Evolutionary conservation across 2,888 invertebrate genomes (phyloP), one percentile per base, ranked within the genome.

Genomic region (Rhamphomyia laevipes): DNA sequence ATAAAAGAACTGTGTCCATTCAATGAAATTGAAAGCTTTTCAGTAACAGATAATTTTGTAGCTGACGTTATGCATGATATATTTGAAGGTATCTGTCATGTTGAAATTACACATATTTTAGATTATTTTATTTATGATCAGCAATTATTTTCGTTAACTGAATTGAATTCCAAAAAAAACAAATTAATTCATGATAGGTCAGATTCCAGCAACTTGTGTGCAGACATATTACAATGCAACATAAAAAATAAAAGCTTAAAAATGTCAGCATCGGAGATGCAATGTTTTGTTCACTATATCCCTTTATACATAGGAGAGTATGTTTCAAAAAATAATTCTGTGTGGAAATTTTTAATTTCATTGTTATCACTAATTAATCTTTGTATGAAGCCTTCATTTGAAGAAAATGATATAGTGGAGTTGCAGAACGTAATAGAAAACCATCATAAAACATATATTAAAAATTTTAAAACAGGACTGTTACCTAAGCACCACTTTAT

Each of bases 61-160:
- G 46, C 51, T 27, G 58, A 57, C 46, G 46, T 56, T 21, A 51
- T 52, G 42, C 58, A 58, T 43, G 55, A 58, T 45, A 38, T 56
- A 9, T 52, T 50, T 33, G 53, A 57, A 45, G 56, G 57, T 2
- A 43, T 54, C 16, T 45, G 45, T 16, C 38, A 43, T 27, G 45
- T 42, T 21, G 53, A 54, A 48, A n/a, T 55, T 31, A 31, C 43
- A 11, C 11, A 45, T 6, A 48, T 56, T 27, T 48, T 56, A 40
- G 15, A 50, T n/a, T 42, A 47, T 30, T 51, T 48, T 38, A 45
- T 53, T 23, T 17, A 45, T 33, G 31, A 18, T 12, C 46, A 46
- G 11, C 47, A 47, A 40, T 48, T 27, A 30, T 45, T 49, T 27
- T 31, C 42, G 7, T 35, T 49, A 16, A 12, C 18, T 18, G 17